Evolutionary conservation across 2,797 vertebrate species (phyloP), one percentile per base, ranked within the genome.

Genomic region (Acipenser oxyrinchus): DNA sequence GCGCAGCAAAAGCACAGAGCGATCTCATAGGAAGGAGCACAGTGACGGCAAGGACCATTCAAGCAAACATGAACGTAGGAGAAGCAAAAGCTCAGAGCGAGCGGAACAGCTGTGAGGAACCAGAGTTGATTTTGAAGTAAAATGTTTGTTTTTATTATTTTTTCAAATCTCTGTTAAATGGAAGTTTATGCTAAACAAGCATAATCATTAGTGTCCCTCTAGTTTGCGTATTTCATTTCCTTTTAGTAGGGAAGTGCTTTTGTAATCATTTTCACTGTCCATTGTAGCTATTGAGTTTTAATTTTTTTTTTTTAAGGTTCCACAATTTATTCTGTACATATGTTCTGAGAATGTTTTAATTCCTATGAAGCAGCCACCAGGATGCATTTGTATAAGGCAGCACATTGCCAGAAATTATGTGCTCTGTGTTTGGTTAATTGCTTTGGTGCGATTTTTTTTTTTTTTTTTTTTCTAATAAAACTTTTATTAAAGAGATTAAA

Each of bases 271-370:
- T 77, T 81, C 86, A 80, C 87, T 81, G 79, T 83, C 78, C 68
- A 84, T 83, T 88, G 81, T 78, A 73, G 74, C 51, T 61, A 67
- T 11, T 58, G 60, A 50, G 57, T 67, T 48, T 62, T 60, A 48
- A n/a, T n/a, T n/a, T 7, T 55, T 55, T 55, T 87, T 84, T 90
- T 87, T 75, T 78, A 81, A 88, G 87, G 82, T 90, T 87, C 87
- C 80, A 82, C 79, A 89, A 84, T 55, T 88, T 86, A 89, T 84
- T 92, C 91, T 95, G 92, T 95, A 96, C 87, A 96, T 94, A 94
- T 73, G 85, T 86, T 89, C 87, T 83, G 83, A 88, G 91, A 93
- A 93, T 90, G 91, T 97, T 97, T 92, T 93, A 92, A 89, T 93
- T 92, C 83, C 78, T 89, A 85, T 79, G 88, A 90, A 89, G 88